Evolutionary conservation across 1,140 invertebrate genomes (phyloP).

Genomic region (Penaeus indicus): DNA sequence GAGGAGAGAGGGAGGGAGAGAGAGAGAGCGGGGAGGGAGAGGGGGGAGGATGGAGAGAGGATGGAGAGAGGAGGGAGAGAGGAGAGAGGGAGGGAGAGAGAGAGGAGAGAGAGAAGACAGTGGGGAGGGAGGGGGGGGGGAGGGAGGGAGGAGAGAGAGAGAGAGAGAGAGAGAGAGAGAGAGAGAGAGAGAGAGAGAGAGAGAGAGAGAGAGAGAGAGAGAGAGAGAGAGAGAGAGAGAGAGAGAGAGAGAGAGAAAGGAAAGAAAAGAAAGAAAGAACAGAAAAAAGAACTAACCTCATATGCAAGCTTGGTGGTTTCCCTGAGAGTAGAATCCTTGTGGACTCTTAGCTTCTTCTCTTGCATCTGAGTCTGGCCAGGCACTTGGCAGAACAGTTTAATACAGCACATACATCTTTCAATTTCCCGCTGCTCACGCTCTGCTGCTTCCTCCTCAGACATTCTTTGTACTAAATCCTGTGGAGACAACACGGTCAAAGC

Average conservation of each 20-base stretch:
- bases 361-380: conserved; percentile 74
- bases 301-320: conserved; percentile 76
- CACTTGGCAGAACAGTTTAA: conserved; percentile 78
- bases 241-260: neutral
- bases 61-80: too few relatives aligned
- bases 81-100: too few relatives aligned
- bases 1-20: too few relatives aligned
- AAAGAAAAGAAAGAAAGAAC: neutral
- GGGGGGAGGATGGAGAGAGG: too few relatives aligned
- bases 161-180: too few relatives aligned
- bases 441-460: conserved; percentile 79
- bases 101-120: too few relatives aligned
- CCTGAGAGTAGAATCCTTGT: conserved; percentile 75
- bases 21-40: too few relatives aligned
- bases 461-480: conserved; percentile 76
- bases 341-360: conserved; percentile 74
- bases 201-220: too few relatives aligned
- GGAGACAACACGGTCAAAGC: conserved; percentile 42
- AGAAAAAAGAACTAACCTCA: conserved; percentile 69
- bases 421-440: conserved; percentile 76
- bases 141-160: too few relatives aligned
- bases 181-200: too few relatives aligned
- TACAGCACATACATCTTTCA: conserved; percentile 77
- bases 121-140: too few relatives aligned
- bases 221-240: too few relatives aligned